Conservation (phyloP, 1,140 invertebrate species). For the Leptopilina boulardi region DNA sequence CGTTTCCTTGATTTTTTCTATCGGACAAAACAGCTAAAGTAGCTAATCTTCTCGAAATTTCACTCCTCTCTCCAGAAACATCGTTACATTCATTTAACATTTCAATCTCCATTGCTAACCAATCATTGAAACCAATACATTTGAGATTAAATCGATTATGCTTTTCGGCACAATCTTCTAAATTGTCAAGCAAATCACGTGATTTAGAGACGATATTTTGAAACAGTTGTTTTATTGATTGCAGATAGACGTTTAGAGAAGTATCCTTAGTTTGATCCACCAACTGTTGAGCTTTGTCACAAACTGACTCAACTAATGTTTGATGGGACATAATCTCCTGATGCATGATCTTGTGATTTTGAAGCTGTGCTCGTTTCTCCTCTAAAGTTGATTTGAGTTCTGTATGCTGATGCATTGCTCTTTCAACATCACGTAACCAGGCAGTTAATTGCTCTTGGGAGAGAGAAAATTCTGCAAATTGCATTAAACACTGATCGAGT, state of each 20-base stretch:
- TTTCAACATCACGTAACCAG: conserved; percentile 94
- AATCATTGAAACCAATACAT: conserved; percentile 86
- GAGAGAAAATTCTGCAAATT: conserved; percentile 91
- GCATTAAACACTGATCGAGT: conserved; percentile 91
- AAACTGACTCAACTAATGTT: conserved; percentile 91
- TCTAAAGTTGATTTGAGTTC: conserved; percentile 93
- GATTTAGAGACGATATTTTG: conserved; percentile 92
- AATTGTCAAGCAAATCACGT: conserved; percentile 87
- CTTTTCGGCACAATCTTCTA: conserved; percentile 90
- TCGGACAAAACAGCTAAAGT: conserved; percentile 82
- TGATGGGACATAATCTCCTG: conserved; percentile 97
- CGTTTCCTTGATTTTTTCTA: conserved; percentile 83
- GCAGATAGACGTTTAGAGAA: conserved; percentile 89
- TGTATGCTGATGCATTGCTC: conserved; percentile 93
- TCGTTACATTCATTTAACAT: conserved; percentile 87
- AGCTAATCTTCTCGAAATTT: conserved; percentile 85
- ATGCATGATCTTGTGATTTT: conserved; percentile 96
- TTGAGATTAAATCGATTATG: conserved; percentile 87
- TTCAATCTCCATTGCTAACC: conserved; percentile 85
- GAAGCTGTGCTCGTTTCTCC: conserved; percentile 94
- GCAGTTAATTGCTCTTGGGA: conserved; percentile 94
- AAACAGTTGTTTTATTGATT: conserved; percentile 93
- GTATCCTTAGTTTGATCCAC: conserved; percentile 93
- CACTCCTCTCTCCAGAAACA: conserved; percentile 86
- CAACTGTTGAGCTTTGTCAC: conserved; percentile 92